Conservation (phyloP, 2,797 vertebrate genomes). For the Chrysocyon brachyurus region DNA sequence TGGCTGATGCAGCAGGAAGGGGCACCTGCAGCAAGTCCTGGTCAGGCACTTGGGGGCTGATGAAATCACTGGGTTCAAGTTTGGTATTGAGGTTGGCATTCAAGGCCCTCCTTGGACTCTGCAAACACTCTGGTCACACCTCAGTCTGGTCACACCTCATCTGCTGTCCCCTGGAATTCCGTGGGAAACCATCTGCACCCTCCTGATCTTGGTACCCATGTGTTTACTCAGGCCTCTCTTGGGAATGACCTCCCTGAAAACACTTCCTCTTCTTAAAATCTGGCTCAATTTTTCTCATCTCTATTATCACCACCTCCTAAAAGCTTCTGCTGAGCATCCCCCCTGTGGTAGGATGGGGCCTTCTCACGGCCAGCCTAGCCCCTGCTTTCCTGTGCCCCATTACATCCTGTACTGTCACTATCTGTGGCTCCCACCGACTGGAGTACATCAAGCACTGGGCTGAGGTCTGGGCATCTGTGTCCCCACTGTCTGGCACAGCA, state of each 20-base stretch:
- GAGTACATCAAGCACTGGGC: background rate
- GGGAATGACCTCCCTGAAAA: background rate
- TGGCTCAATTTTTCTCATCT: background rate
- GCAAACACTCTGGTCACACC: background rate
- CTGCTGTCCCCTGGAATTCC: background rate
- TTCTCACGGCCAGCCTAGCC: background rate
- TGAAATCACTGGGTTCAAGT: background rate
- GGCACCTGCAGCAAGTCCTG: background rate
- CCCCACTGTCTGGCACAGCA: background rate
- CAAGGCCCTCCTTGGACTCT: background rate
- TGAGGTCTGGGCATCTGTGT: background rate
- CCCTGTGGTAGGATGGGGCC: background rate
- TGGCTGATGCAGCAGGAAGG: background rate
- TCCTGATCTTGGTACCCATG: background rate
- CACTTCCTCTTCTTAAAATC: conserved; percentile 13
- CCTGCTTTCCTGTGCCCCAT: background rate
- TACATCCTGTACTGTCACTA: background rate
- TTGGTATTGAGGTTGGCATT: background rate
- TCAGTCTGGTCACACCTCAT: background rate
- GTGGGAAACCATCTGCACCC: background rate
- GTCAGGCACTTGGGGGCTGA: background rate
- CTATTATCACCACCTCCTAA: background rate
- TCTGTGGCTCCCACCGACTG: background rate
- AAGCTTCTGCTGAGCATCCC: background rate
- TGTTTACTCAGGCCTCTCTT: background rate